Evolutionary conservation across 2,113 vertebrate genomes (phyloP), one percentile per base, ranked within the genome.

Genomic region (Telmatochromis sp.): DNA sequence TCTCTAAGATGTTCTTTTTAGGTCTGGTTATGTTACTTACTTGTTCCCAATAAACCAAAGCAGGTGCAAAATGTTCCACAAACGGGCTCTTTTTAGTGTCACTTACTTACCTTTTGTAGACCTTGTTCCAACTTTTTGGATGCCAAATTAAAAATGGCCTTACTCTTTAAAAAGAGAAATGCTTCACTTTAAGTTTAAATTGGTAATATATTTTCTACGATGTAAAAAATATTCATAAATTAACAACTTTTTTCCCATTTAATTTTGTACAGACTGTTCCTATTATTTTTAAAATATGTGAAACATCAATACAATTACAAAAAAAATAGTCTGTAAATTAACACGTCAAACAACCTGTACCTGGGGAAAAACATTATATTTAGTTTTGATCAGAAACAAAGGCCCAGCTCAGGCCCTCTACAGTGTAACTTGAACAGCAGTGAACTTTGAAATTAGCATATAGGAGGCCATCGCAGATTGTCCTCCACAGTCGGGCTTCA

Each of bases 401-500:
- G 10, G 10, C 10, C 53, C 53, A 54, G 10, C 1, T 54, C 10
- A 12, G n/a, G n/a, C n/a, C n/a, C n/a, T 54, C n/a, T 54, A 21
- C 6, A 54, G 53, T 21, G 53, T 12, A 54, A 12, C 53, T 12
- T 54, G n/a, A 54, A 54, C n/a, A 21, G 53, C n/a, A 54, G 53
- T 54, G 53, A 21, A 23, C 53, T 54, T 54, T 54, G 53, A 54
- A 54, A 54, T 54, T 21, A 54, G n/a, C 10, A 54, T 4, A 12
- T 53, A 53, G 51, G 51, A 53, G 10, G 53, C 53, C 10, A 54
- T 21, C 2, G 51, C 51, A 54, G 51, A 54, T 54, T 54, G 21
- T 53, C 94, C 95, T 93, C 63, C 88, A 93, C 94, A 91, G 85
- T 51, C 68, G 35, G 37, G 79, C 79, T 63, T 31, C 81, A 83